Percentiles rank a stretch among this genome's conserved stretches.
These are phyloP conservation scores for Chrysotoxum bicinctum DNA, from an alignment of 2,888 invertebrate genomes.

Conservation along the genomic window DNA sequence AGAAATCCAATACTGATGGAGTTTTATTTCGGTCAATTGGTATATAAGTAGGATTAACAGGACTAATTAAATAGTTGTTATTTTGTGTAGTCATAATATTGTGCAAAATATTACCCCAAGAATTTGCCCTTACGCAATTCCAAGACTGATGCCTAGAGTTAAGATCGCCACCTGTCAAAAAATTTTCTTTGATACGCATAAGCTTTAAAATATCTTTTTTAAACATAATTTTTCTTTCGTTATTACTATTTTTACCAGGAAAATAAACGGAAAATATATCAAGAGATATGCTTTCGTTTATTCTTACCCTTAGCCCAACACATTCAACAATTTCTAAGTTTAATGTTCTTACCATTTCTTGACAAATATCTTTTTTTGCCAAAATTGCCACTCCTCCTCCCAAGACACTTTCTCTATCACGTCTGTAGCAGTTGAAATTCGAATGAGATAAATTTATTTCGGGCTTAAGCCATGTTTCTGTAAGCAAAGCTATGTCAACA, in stretches of 20 bases:
- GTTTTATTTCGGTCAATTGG: neutral
- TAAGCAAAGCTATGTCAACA: too few species aligned
- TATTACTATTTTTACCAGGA: neutral
- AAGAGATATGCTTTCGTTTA: too few species aligned
- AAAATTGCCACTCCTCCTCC: too few species aligned
- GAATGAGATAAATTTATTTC: too few species aligned
- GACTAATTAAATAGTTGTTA: conserved; percentile 7
- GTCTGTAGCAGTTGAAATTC: too few species aligned
- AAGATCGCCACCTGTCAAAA: neutral
- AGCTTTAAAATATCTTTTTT: neutral
- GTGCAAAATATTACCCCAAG: conserved; percentile 43
- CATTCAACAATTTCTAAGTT: too few species aligned
- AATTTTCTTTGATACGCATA: neutral
- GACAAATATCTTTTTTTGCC: too few species aligned
- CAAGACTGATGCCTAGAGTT: conserved; percentile 15
- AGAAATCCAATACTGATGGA: conserved; percentile 30
- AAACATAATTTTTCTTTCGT: neutral
- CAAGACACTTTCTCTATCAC: too few species aligned
- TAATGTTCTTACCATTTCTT: too few species aligned
- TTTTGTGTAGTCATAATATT: conserved; percentile 19
- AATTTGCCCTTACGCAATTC: conserved; percentile 33
- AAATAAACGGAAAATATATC: too few species aligned
- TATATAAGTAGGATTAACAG: conserved; percentile 33
- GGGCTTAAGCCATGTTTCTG: too few species aligned
- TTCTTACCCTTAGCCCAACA: too few species aligned